A percentile compares a stretch with the other conserved stretches of the same genome.
Evolutionary conservation across 2,113 vertebrate species (phyloP).

Genomic region (Numenius arquata): DNA sequence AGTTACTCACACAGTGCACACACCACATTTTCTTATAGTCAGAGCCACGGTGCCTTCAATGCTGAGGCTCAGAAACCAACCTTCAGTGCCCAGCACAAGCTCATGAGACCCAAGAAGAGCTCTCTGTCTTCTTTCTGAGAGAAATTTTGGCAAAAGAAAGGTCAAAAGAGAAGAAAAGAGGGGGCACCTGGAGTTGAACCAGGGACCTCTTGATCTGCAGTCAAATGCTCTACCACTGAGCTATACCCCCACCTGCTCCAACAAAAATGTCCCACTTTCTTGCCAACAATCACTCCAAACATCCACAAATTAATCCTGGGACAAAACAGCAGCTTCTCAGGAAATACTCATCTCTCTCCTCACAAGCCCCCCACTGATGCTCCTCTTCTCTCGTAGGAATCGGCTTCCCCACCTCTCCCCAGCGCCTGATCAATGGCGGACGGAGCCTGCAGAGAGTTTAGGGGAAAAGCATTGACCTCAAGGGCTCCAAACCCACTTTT

Average conservation of each 20-base stretch:
- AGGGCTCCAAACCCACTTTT: rapidly evolving
- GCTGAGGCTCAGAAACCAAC: too few relatives aligned
- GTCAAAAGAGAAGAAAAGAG: background rate
- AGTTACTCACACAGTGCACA: too few relatives aligned
- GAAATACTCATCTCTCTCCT: background rate
- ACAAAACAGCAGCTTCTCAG: background rate
- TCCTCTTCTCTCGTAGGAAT: background rate
- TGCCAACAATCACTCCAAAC: too few relatives aligned
- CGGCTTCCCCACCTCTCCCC: too few relatives aligned
- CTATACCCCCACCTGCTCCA: slow-evolving; percentile 41
- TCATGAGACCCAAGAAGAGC: background rate
- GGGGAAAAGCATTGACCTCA: rapidly evolving
- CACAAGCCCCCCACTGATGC: rapidly evolving
- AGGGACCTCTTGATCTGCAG: slow-evolving; percentile 76
- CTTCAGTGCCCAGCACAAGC: background rate
- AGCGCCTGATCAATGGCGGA: rapidly evolving
- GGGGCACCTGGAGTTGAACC: slow-evolving; percentile 66
- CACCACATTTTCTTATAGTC: too few relatives aligned
- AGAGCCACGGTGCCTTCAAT: too few relatives aligned
- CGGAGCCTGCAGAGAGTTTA: rapidly evolving
- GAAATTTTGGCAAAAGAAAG: background rate
- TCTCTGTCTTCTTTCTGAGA: background rate
- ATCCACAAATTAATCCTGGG: background rate
- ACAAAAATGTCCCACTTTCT: background rate
- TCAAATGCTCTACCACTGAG: slow-evolving; percentile 72